Percentiles rank a stretch among this genome's conserved stretches.
Conservation (phyloP, 2,888 invertebrate species). For the Fragum fragum region DNA sequence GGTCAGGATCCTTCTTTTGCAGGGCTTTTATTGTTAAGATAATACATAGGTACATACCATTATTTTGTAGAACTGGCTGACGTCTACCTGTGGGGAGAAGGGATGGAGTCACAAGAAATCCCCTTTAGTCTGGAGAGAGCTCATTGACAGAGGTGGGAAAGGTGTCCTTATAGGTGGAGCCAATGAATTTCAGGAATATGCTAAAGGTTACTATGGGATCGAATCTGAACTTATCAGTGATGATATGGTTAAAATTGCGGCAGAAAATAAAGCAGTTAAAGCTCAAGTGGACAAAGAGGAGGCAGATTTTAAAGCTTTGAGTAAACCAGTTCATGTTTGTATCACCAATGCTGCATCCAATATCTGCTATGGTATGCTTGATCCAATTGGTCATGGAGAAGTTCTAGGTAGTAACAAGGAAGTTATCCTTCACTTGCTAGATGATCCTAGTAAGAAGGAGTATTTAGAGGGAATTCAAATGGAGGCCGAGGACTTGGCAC, state of each 20-base stretch:
- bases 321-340: slow-evolving; percentile 83
- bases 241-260: slow-evolving; percentile 82
- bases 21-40: too few species aligned
- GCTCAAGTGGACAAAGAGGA: slow-evolving; percentile 80
- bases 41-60: too few species aligned
- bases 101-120: slow-evolving; percentile 85
- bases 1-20: too few species aligned
- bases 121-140: slow-evolving; percentile 87
- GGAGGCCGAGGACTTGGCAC: slow-evolving; percentile 83
- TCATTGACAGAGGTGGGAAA: slow-evolving; percentile 87
- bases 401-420: slow-evolving; percentile 81
- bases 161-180: slow-evolving; percentile 86
- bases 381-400: slow-evolving; percentile 79
- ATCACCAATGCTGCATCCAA: slow-evolving; percentile 83
- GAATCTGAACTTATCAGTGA: slow-evolving; percentile 80
- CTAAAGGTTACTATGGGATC: slow-evolving; percentile 85
- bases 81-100: slow-evolving; percentile 78
- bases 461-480: slow-evolving; percentile 79
- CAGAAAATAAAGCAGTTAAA: slow-evolving; percentile 82
- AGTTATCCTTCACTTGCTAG: slow-evolving; percentile 79
- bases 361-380: slow-evolving; percentile 79
- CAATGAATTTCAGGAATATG: slow-evolving; percentile 86
- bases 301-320: slow-evolving; percentile 67
- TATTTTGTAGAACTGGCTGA: slow-evolving; percentile 80
- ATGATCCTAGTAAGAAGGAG: slow-evolving; percentile 68